Evolutionary conservation across 2,113 vertebrate genomes (phyloP), one percentile per base, ranked within the genome.

Genomic region (Oncorhynchus kisutch): DNA sequence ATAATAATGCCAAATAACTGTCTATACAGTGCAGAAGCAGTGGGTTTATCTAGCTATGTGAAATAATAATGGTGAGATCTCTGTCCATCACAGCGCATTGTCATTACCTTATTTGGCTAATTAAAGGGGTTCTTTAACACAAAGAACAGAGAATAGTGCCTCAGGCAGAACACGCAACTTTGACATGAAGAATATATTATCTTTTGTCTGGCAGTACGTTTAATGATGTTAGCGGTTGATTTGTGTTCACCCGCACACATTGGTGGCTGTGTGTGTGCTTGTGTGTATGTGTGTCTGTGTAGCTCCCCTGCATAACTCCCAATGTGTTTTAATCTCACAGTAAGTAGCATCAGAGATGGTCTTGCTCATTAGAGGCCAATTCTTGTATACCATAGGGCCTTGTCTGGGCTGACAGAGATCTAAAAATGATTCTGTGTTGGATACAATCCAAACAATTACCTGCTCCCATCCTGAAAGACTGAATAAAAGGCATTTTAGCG

Each of bases 121-220:
- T 71, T 62, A 20, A 72, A 54, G 77, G 71, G 73, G 79, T 78
- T 14, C 13, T 83, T 74, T 25, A 69, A 66, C 70, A 24, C 73
- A 67, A 77, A 49, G 57, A 84, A 79, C 74, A 81, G 68, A 77
- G 27, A 51, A 74, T 49, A 62, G 5, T 80, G 77, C 87, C 77
- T 57, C 49, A 81, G 79, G 88, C 80, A 20, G 48, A 85, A 82
- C 78, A 72, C 60, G 71, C 79, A 88, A 72, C 85, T 85, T 82
- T 77, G 76, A 88, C 87, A 75, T 4, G 1, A n/a, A 70, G 70
- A 85, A 81, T 87, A 75, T 73, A 80, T 86, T 86, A 80, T 68
- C 70, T 80, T 71, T 76, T 80, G 71, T 78, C 70, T 71, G 54
- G 22, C 69, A 60, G 60, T 20, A 18, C 4, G 8, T 54, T 27